Percentiles rank a stretch among this genome's conserved stretches.
These are phyloP conservation scores for Salpingus planirostris DNA, from an alignment of 2,888 invertebrate genomes.

Conservation along the genomic window DNA sequence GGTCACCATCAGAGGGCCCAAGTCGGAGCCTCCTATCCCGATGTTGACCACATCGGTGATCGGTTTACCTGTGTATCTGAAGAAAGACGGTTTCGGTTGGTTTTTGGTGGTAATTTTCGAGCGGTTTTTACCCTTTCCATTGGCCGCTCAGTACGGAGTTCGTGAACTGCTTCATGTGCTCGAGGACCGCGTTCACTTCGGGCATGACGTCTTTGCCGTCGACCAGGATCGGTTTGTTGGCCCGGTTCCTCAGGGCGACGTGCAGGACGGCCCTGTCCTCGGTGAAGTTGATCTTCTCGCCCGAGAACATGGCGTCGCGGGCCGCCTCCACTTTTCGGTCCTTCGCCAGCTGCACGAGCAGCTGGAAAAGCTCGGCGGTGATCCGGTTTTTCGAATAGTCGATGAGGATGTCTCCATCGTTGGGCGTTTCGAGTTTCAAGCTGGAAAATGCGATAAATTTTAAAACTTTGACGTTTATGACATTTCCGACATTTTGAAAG, in stretches of 20 bases:
- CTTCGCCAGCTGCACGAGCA: conserved; percentile 74
- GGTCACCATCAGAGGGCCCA: conserved; percentile 98
- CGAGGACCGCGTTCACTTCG: conserved; percentile 81
- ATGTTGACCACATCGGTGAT: conserved; percentile 98
- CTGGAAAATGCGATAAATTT: too few species aligned
- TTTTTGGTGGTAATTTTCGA: background rate
- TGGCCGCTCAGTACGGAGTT: conserved; percentile 62
- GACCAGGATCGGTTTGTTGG: conserved; percentile 68
- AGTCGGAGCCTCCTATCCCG: conserved; percentile 98
- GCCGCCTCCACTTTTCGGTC: conserved; percentile 76
- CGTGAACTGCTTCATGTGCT: conserved; percentile 92
- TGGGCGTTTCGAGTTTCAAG: conserved; percentile 64
- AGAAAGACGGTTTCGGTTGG: too few species aligned
- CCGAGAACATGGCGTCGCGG: conserved; percentile 83
- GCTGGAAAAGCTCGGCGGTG: conserved; percentile 61
- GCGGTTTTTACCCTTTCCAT: conserved; percentile 58
- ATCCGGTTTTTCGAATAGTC: conserved; percentile 97
- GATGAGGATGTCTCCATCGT: conserved; percentile 83
- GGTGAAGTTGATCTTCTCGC: conserved; percentile 96
- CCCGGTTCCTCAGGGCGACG: conserved; percentile 82
- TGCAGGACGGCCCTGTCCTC: conserved; percentile 95
- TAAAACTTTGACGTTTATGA: too few species aligned
- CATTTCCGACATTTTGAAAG: too few species aligned
- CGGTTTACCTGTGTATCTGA: conserved; percentile 79
- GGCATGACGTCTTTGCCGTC: conserved; percentile 87